Base-by-base conservation (phyloP, 2,888 invertebrate species). In the Lycocerus yunnanus region DNA sequence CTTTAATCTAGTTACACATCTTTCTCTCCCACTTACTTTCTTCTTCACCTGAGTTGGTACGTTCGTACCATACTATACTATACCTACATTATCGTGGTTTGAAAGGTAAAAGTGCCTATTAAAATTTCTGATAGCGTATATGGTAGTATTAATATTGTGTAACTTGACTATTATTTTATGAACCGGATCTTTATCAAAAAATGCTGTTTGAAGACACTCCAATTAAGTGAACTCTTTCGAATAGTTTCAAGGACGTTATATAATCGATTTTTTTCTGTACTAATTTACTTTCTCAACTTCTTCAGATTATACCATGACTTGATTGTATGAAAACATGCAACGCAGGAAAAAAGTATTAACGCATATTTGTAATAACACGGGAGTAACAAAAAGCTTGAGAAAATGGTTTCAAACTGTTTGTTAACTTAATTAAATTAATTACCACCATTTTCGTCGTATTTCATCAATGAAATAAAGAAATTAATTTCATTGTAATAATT, bases 11-110 rank as follows among this genome's bases (percentile, higher is more conserved):
- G 67, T 72, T 72, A 69, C 71, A 66, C 69, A 66, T 67, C 20
- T 20, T 58, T 20, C 43, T 61, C 74, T 63, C 76, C 73, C 70
- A 69, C 72, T 74, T 68, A 72, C 72, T 70, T 68, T 73, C 76
- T 71, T 73, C 60, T 27, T 68, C 75, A 63, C 70, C 58, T 74
- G 71, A 59, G 27, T 69, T 68, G 72, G 67, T 70, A 73, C 70
- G 75, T 73, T 68, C 14, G n/a, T 63, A 63, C 18, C 61, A 63
- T 18, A 63, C n/a, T n/a, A n/a, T n/a, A n/a, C n/a, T n/a, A 15
- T 61, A 61, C 15, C 10, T 15, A 27, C 27, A 61, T 61, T 11
- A n/a, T 63, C 20, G 61, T 63, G 18, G 16, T 18, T 18, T 63
- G n/a, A 63, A 63, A 63, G 43, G 43, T 43, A 43, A 43, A 43